Evolutionary conservation across 2,113 vertebrate genomes (phyloP).

Genomic region (Campylorhamphus procurvoides): DNA sequence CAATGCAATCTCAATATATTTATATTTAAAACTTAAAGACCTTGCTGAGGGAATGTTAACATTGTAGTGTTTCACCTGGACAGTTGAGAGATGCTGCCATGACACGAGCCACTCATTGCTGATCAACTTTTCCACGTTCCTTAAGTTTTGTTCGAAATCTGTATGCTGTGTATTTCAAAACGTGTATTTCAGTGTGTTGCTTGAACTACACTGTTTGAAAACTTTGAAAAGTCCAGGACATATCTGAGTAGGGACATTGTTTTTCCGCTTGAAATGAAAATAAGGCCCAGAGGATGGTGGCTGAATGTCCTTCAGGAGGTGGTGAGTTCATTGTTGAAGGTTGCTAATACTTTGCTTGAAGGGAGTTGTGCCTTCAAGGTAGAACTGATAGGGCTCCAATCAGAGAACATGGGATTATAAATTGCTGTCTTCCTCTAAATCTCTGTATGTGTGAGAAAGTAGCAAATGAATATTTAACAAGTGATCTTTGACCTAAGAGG

Average conservation of each 20-base stretch:
- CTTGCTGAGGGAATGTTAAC: neutral
- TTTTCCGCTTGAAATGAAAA: neutral
- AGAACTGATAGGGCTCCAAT: neutral
- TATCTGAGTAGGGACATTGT: neutral
- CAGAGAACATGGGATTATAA: neutral
- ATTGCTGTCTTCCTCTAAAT: neutral
- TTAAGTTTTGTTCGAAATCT: neutral
- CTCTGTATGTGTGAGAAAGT: neutral
- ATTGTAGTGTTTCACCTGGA: neutral
- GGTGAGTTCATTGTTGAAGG: neutral
- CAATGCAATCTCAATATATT: neutral
- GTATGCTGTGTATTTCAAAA: neutral
- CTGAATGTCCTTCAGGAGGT: neutral
- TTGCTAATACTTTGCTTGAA: neutral
- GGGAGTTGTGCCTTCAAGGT: neutral
- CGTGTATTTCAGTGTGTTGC: neutral
- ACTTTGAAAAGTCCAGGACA: neutral
- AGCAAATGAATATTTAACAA: neutral
- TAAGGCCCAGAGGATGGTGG: neutral
- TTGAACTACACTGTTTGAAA: neutral
- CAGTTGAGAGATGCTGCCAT: neutral
- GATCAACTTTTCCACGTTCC: neutral
- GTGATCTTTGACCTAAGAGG: neutral
- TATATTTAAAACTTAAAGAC: neutral
- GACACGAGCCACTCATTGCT: neutral